Base-by-base conservation (phyloP, 2,113 vertebrate genomes). In the Trochalopteron elliotii region DNA sequence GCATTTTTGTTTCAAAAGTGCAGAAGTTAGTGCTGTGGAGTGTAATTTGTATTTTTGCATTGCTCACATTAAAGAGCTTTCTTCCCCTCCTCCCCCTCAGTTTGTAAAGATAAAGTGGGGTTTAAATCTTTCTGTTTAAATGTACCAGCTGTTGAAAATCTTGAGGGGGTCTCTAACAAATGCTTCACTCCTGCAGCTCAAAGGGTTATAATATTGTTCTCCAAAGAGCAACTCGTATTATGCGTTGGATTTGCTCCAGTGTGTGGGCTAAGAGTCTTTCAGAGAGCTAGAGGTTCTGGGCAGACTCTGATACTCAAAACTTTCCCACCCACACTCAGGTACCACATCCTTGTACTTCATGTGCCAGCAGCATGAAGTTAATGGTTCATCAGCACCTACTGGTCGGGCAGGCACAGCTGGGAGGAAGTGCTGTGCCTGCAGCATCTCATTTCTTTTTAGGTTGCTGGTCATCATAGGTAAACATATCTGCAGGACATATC, bases 11-110 rank as follows among this genome's bases (percentile, higher is more conserved):
- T 90, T 93, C 37, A 39, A 27, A 90, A 90, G 52, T 45, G 64
- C 47, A 64, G 68, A 72, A 83, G 30, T 59, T 57, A 83, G 60
- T 49, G 12, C 40, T 83, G 25, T 57, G 37, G 21, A 49, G 24
- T 75, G 20, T 75, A 39, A 64, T 64, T 88, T 63, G 7, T 56
- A 37, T 56, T 86, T 87, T 74, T 68, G 55, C 18, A 11, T 63
- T 70, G 76, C 47, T 78, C 15, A 49, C 31, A 23, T 68, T 64
- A 56, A 86, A 49, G 15, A 52, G 61, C 3, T 15, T 17, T 5
- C 22, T 20, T 15, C 11, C 5, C 6, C 8, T 25, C 2, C 19
- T 8, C 0, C 25, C 5, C 11, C 8, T 37, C 4, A 4, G 4
- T 69, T 83, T 69, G 49, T 80, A 69, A 89, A 89, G 67, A 27